These are phyloP conservation scores for Porites lutea DNA, from an alignment of 64 coral and sea anemone species.

Conservation along the genomic window DNA sequence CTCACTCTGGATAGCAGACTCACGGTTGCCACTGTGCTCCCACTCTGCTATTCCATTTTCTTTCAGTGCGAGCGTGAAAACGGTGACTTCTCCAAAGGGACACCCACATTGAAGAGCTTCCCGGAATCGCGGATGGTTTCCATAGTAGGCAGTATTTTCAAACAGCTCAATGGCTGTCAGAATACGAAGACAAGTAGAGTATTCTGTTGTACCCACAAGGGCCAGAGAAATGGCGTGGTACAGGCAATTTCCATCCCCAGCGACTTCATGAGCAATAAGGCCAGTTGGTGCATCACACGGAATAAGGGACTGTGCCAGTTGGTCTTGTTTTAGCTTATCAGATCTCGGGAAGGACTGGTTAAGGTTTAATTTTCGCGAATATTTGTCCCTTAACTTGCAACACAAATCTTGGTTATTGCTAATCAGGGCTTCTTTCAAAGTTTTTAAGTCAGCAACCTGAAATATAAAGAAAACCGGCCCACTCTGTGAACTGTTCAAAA, in stretches of 20 bases:
- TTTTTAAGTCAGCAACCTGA: not conserved
- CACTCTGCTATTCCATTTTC: not conserved
- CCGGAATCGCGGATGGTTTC: slow-evolving; percentile 4
- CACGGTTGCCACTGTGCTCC: not conserved
- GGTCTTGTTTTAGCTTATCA: not conserved
- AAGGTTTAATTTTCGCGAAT: not conserved
- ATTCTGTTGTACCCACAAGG: slow-evolving; percentile 3
- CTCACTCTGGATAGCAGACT: not conserved
- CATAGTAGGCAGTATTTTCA: slow-evolving; percentile 23
- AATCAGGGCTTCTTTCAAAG: not conserved
- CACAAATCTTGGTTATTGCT: not conserved
- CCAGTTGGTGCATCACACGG: not conserved
- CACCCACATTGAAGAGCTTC: slow-evolving; percentile 14
- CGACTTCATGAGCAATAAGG: not conserved
- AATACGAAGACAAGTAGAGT: not conserved
- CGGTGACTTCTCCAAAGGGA: slow-evolving; percentile 12
- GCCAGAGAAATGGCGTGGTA: slow-evolving; percentile 5
- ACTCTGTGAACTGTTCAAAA: too few relatives aligned
- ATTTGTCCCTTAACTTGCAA: not conserved
- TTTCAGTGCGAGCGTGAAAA: slow-evolving; percentile 39
- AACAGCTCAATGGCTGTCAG: not conserved
- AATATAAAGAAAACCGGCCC: not conserved
- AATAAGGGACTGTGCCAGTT: not conserved
- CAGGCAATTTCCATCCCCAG: slow-evolving; percentile 50
- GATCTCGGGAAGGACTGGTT: not conserved